Evolutionary conservation across 2,888 invertebrate species (phyloP).

Genomic region (Stenolophus ochropezus): DNA sequence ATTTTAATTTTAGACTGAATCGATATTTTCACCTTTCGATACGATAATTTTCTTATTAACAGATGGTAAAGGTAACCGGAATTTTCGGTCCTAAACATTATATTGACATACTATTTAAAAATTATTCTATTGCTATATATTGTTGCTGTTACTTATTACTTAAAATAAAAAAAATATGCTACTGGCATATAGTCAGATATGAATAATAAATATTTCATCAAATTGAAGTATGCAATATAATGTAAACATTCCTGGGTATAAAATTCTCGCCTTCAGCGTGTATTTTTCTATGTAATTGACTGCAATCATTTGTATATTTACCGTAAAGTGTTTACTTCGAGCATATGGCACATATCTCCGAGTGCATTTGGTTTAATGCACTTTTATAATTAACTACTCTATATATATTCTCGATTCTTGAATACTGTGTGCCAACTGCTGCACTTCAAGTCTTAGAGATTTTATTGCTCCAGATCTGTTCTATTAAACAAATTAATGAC

Average conservation of each 20-base stretch:
- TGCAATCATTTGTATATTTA: neutral
- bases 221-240: neutral
- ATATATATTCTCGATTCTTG: neutral
- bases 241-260: neutral
- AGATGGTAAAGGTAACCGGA: too few species aligned
- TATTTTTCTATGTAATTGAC: neutral
- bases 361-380: conserved; percentile 21
- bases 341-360: neutral
- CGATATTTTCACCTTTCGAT: too few species aligned
- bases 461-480: neutral
- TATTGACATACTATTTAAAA: too few species aligned
- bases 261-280: neutral
- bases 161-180: too few species aligned
- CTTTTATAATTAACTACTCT: conserved; percentile 23
- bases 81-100: too few species aligned
- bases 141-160: too few species aligned
- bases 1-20: too few species aligned
- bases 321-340: neutral
- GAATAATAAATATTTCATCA: too few species aligned
- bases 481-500: neutral
- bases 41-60: too few species aligned
- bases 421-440: neutral
- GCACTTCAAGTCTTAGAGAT: neutral
- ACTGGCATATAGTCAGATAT: too few species aligned
- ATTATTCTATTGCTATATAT: too few species aligned